phyloP scores from a whole-genome alignment of 1,140 invertebrate genomes.

The Trichomalopsis sarcophagae region DNA sequence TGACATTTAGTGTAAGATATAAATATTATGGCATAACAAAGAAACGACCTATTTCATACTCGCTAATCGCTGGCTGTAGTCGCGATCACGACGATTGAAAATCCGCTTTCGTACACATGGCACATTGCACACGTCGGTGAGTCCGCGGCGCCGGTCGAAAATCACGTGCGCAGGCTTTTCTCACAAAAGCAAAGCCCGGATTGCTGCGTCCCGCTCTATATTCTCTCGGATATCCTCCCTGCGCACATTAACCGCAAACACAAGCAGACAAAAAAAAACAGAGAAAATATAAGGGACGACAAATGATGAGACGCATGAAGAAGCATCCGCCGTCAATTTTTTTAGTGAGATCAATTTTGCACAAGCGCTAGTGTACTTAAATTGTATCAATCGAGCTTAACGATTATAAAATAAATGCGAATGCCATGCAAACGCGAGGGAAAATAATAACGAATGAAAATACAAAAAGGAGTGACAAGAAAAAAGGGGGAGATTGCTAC shows the following conservation, averaged over 20 bases:
- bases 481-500: slow-evolving; percentile 30
- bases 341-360: slow-evolving; percentile 32
- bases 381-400: slow-evolving; percentile 37
- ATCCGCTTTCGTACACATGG: slow-evolving; percentile 32
- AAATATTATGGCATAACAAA: slow-evolving; percentile 51
- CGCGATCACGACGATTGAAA: slow-evolving; percentile 57
- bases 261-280: not conserved
- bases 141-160: not conserved
- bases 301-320: not conserved
- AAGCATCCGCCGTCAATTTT: slow-evolving; percentile 23
- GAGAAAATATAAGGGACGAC: not conserved
- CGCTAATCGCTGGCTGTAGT: slow-evolving; percentile 55
- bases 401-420: slow-evolving; percentile 36
- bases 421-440: slow-evolving; percentile 38
- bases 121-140: not conserved
- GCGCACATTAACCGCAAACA: not conserved
- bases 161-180: not conserved
- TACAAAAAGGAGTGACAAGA: slow-evolving; percentile 26
- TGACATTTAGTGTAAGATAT: slow-evolving; percentile 60
- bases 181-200: not conserved
- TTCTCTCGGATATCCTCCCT: not conserved
- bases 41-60: slow-evolving; percentile 60
- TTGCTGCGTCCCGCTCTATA: not conserved
- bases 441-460: slow-evolving; percentile 33
- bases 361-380: slow-evolving; percentile 26